phyloP scores from a whole-genome alignment of 2,888 invertebrate species.

The Dastarcus helophoroides region DNA sequence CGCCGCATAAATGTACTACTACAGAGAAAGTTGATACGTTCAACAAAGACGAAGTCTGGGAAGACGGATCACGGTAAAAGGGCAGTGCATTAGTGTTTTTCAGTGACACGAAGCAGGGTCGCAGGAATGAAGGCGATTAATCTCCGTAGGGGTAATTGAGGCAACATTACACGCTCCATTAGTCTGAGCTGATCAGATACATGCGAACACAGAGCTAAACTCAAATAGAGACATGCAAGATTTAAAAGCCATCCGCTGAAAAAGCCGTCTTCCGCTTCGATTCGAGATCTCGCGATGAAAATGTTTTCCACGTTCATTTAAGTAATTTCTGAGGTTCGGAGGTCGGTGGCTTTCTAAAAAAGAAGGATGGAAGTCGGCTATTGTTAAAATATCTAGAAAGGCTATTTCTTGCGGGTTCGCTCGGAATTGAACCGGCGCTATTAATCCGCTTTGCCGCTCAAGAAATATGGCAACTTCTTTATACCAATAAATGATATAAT shows the following conservation, averaged over 20 bases:
- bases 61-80: conserved; percentile 2
- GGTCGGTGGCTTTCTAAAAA: conserved; percentile 6
- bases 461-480: too few species aligned
- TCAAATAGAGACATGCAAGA: conserved; percentile 1
- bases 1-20: too few species aligned
- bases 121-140: conserved; percentile 20
- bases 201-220: conserved; percentile 11
- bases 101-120: conserved; percentile 16
- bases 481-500: too few species aligned
- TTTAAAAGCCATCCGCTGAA: conserved; percentile 16
- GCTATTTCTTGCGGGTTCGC: not conserved
- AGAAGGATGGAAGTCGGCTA: conserved; percentile 1
- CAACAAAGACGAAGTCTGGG: conserved; percentile 1
- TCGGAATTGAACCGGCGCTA: conserved; percentile 3
- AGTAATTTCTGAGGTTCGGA: conserved; percentile 12
- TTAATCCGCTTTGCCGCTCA: too few species aligned
- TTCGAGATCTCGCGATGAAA: conserved; percentile 9
- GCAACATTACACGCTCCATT: conserved; percentile 22
- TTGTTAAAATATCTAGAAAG: conserved; percentile 7
- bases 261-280: conserved; percentile 17
- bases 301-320: conserved; percentile 15
- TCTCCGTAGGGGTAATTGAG: conserved; percentile 20
- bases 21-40: not conserved
- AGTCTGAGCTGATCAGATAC: conserved; percentile 20
- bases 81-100: conserved; percentile 18